Evolutionary conservation across 2,888 invertebrate species (phyloP), one percentile per base, ranked within the genome.

Genomic region (Aporophyla lueneburgensis): DNA sequence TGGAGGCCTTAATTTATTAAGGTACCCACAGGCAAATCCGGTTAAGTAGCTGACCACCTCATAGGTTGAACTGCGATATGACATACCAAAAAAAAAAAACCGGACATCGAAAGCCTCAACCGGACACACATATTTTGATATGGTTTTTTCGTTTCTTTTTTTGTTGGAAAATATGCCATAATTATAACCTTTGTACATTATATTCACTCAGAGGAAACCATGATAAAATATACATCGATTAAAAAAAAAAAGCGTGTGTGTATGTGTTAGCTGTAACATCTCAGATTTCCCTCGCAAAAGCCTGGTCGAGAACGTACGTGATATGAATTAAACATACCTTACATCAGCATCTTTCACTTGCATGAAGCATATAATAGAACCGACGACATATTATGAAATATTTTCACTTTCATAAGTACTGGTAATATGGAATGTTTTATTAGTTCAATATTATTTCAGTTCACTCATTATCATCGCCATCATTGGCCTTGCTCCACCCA

Each of bases 271-370:
- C 16, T 21, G 2, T 19, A 19, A 14, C 7, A n/a, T 46, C 58
- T 7, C 19, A 14, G 54, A 69, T 69, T 78, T 33, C n/a, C 0
- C 12, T 77, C 14, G 14, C n/a, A 51, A 51, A 76, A 67, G 40
- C 66, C 16, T 40, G 56, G 40, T 62, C 24, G 75, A 54, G n/a
- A 21, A 43, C 71, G 56, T 51, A 71, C 80, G 62, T 80, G 51
- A 4, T 12, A 80, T 77, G 80, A 77, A 77, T 77, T 51, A 78
- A 63, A 63, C 54, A 77, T 63, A 43, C 33, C 2, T 33, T 2
- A 43, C 49, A n/a, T 61, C 6, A 16, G 62, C 54, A 56, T 43
- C 21, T 51, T 76, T 80, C 2, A 54, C 49, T 70, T 51, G 40
- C 16, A 21, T 43, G 49, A 59, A 78, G 21, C 49, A 33, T 54